Conservation (phyloP, 2,113 vertebrate genomes). For the Ramphastos sulfuratus region DNA sequence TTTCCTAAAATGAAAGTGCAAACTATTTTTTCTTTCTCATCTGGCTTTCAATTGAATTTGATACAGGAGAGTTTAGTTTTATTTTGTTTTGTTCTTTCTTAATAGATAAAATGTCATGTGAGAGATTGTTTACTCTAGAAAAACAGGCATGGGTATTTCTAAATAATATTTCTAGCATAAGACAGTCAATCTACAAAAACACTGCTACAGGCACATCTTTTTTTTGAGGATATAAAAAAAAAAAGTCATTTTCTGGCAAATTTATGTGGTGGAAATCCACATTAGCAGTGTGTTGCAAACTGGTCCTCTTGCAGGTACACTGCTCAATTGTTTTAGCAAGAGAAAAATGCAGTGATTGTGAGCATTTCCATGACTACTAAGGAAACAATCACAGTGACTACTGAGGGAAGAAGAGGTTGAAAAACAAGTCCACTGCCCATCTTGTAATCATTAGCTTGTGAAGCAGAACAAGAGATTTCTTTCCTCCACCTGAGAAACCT, state of each 20-base stretch:
- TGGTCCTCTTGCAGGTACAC: background rate
- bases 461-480: background rate
- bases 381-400: background rate
- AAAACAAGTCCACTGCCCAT: background rate
- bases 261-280: background rate
- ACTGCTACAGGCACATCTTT: background rate
- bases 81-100: background rate
- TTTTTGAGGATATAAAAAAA: background rate
- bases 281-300: background rate
- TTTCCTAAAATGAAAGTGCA: background rate
- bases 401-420: background rate
- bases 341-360: background rate
- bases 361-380: background rate
- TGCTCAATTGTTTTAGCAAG: background rate
- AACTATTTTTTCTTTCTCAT: background rate
- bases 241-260: background rate
- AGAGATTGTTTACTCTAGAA: background rate
- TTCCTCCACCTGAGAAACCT: background rate
- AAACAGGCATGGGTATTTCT: rapidly evolving
- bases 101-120: background rate
- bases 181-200: background rate
- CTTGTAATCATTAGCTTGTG: background rate
- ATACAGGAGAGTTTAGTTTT: background rate
- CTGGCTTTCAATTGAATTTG: background rate
- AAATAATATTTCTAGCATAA: background rate